Conservation (phyloP, 2,113 vertebrate genomes). For the Choloepus hoffmanni region DNA sequence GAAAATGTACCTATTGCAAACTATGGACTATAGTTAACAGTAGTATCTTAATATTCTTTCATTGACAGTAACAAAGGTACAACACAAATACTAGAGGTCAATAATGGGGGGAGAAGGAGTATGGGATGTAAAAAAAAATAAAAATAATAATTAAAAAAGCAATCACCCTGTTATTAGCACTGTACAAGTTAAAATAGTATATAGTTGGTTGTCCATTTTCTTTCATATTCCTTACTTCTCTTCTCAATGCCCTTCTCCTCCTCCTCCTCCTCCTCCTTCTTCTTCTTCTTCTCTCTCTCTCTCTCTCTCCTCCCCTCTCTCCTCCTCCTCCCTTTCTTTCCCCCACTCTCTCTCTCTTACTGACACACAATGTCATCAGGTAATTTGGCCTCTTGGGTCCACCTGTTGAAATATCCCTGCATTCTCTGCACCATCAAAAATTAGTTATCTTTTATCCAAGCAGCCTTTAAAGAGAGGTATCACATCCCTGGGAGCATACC, state of each 20-base stretch:
- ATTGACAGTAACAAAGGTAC: too few species aligned
- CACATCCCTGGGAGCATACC: neutral
- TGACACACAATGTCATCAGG: neutral
- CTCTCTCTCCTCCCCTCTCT: too few species aligned
- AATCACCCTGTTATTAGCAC: neutral
- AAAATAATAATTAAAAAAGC: neutral
- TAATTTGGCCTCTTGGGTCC: neutral
- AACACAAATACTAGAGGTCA: too few species aligned
- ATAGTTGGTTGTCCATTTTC: neutral
- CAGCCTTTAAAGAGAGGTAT: neutral
- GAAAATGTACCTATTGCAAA: too few species aligned
- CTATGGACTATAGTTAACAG: too few species aligned
- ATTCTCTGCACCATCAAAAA: neutral
- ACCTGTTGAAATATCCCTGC: neutral
- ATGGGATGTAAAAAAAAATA: too few species aligned
- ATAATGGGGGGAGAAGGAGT: too few species aligned
- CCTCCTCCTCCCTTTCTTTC: too few species aligned
- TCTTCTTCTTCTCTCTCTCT: neutral
- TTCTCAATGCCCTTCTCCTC: neutral
- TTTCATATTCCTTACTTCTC: neutral
- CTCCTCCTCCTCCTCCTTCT: neutral
- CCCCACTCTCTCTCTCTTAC: neutral
- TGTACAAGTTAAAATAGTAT: neutral
- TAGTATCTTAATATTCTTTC: too few species aligned
- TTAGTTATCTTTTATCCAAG: neutral